Conservation (phyloP, 2,113 vertebrate species). For the Castor canadensis region DNA sequence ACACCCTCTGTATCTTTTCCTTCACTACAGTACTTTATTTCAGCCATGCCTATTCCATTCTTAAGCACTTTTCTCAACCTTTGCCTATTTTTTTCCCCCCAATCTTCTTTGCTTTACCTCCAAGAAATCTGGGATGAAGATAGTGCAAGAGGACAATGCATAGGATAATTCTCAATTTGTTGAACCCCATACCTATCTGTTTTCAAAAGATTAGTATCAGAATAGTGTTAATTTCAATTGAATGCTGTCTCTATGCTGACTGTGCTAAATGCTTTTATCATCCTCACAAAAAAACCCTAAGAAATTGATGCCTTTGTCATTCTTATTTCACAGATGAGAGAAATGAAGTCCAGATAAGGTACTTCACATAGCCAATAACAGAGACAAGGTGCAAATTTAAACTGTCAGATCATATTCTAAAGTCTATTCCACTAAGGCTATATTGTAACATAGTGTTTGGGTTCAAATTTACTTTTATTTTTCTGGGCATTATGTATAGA, state of each 20-base stretch:
- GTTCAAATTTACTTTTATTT: constrained; percentile 14
- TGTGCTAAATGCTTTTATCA: neutral
- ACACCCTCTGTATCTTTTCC: neutral
- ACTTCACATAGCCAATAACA: neutral
- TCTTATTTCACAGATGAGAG: neutral
- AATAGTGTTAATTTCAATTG: neutral
- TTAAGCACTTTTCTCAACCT: neutral
- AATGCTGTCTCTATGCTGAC: neutral
- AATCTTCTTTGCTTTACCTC: neutral
- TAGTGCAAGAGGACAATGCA: neutral
- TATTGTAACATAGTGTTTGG: neutral
- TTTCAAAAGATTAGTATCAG: neutral
- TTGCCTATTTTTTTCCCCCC: neutral
- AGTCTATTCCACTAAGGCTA: neutral
- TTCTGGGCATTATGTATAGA: neutral
- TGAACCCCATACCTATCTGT: neutral
- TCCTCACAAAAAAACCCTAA: neutral
- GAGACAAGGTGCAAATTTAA: neutral
- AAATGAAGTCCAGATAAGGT: neutral
- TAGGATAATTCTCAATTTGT: neutral
- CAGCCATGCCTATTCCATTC: neutral
- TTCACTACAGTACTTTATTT: neutral
- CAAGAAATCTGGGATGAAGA: neutral
- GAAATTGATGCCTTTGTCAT: constrained; percentile 17
- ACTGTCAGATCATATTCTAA: neutral